Percentiles rank a stretch among this genome's conserved stretches.
phyloP scores from a whole-genome alignment of 1,140 invertebrate species.

The Acromyrmex charruanus region DNA sequence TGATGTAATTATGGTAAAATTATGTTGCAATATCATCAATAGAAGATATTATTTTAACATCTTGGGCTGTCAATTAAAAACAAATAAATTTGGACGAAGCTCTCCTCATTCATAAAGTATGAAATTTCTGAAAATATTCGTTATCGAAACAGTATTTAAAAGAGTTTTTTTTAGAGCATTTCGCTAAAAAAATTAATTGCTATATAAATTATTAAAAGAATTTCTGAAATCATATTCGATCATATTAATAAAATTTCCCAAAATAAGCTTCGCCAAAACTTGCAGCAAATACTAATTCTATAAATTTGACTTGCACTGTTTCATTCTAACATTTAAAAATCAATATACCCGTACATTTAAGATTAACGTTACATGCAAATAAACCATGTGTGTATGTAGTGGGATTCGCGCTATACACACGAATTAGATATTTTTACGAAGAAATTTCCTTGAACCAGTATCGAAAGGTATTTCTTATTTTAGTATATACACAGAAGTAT shows the following conservation, averaged over 20 bases:
- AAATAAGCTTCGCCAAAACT: constrained; percentile 9
- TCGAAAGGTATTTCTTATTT: constrained; percentile 67
- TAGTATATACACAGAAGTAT: constrained; percentile 70
- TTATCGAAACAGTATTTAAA: constrained; percentile 1
- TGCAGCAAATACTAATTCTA: constrained; percentile 5
- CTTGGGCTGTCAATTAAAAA: not conserved
- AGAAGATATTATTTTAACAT: not conserved
- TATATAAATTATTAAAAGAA: not conserved
- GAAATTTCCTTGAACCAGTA: constrained; percentile 69
- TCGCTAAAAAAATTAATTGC: no score
- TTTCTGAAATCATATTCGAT: not conserved
- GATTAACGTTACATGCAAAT: constrained; percentile 73
- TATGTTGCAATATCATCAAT: not conserved
- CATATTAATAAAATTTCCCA: not conserved
- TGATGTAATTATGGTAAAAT: constrained; percentile 2
- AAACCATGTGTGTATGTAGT: constrained; percentile 46
- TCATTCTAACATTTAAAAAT: constrained; percentile 21
- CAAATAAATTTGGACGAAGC: constrained; percentile 23
- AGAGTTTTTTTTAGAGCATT: not conserved
- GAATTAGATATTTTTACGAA: constrained; percentile 43
- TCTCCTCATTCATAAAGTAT: not conserved
- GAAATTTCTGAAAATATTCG: not conserved
- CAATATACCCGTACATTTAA: constrained; percentile 46
- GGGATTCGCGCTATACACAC: constrained; percentile 52
- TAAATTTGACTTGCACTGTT: constrained; percentile 23